These are phyloP conservation scores for Hofmannophila pseudospretella DNA, from an alignment of 2,888 invertebrate genomes.

Conservation along the genomic window DNA sequence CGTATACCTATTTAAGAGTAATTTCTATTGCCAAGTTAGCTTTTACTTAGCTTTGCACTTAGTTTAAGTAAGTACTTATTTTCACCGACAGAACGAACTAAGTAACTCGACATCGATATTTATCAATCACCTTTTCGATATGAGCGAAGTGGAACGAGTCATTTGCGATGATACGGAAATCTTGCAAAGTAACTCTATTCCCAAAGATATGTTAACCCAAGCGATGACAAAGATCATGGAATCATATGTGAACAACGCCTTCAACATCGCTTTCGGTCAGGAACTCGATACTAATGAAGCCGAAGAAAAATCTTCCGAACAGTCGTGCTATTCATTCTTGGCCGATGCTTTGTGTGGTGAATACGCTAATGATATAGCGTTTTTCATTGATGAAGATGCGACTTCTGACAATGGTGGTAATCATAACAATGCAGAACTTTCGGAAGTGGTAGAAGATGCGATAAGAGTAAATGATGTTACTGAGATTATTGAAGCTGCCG, in stretches of 20 bases:
- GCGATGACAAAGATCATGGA: constrained; percentile 45
- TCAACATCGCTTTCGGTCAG: constrained; percentile 27
- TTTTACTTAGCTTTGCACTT: background rate
- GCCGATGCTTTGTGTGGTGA: constrained; percentile 35
- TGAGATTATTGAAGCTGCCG: no score
- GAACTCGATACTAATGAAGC: constrained; percentile 13
- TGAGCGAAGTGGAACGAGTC: constrained; percentile 53
- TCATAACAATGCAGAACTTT: constrained; percentile 16
- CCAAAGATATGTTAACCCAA: constrained; percentile 28
- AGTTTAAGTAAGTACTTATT: constrained; percentile 6
- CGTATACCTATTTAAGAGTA: no score
- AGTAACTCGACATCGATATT: constrained; percentile 53
- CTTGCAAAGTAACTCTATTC: constrained; percentile 21
- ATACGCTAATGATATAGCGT: constrained; percentile 31
- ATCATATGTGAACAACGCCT: constrained; percentile 36
- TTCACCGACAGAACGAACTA: constrained; percentile 36
- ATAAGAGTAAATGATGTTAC: no score
- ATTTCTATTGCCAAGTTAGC: no score
- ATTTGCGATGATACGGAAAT: constrained; percentile 26
- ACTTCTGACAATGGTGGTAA: constrained; percentile 17
- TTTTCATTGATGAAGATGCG: constrained; percentile 32
- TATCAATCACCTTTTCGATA: constrained; percentile 59
- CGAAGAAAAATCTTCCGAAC: constrained; percentile 21
- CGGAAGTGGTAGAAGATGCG: constrained; percentile 12
- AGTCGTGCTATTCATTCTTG: constrained; percentile 47